Percentiles rank a stretch among this genome's conserved stretches.
These are phyloP conservation scores for Aegypius monachus DNA, from an alignment of 2,113 vertebrate species.

Conservation along the genomic window DNA sequence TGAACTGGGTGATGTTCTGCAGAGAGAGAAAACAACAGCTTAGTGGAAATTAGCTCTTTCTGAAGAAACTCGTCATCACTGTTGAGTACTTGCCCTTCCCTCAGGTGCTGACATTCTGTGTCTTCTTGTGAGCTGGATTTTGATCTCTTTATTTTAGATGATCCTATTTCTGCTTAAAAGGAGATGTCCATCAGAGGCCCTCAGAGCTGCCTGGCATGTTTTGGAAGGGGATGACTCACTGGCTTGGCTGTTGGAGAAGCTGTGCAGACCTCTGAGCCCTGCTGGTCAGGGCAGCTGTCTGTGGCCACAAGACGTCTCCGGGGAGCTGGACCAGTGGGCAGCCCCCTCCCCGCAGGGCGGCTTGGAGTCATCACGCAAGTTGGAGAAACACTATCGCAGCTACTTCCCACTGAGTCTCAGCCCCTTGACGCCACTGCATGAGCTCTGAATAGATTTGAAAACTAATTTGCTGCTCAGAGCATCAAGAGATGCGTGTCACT, in stretches of 20 bases:
- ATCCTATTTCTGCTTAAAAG: background rate
- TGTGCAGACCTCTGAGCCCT: accelerated
- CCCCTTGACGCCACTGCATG: background rate
- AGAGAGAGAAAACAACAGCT: background rate
- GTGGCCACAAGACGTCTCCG: accelerated
- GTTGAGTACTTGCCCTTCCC: background rate
- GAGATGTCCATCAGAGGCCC: background rate
- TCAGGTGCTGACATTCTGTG: background rate
- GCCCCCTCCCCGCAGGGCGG: background rate
- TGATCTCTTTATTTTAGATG: background rate
- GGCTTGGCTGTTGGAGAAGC: background rate
- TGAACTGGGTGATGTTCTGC: background rate
- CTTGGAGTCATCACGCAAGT: background rate
- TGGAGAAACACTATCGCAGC: background rate
- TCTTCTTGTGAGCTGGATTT: background rate
- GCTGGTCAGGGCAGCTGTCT: background rate
- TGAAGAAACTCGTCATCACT: background rate
- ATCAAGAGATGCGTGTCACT: slow-evolving; percentile 13
- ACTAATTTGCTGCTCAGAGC: slow-evolving; percentile 59
- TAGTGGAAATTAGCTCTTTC: background rate
- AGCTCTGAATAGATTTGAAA: slow-evolving; percentile 46
- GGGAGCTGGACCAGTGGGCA: background rate
- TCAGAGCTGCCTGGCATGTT: accelerated
- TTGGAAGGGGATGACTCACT: background rate
- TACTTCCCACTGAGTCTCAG: background rate